Base-by-base conservation (phyloP, 1,140 invertebrate genomes). In the Thrips palmi region DNA sequence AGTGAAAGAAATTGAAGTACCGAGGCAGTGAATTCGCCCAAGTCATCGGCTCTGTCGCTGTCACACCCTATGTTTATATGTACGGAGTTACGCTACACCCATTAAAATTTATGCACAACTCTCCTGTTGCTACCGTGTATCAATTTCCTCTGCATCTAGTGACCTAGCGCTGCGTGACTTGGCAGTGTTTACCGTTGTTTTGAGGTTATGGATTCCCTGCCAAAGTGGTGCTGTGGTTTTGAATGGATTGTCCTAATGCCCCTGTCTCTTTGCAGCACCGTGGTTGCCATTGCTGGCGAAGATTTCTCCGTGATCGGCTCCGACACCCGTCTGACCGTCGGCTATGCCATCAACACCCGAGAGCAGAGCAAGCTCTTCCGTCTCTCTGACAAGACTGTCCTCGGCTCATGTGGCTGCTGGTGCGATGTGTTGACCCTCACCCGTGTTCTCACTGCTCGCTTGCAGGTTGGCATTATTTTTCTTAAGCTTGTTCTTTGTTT, bases 401-500 rank as follows among this genome's bases (percentile, higher is more conserved):
- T 98, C 25, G 91, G 83, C 2, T 77, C 71, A 39, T 74, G 81
- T 38, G 94, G 94, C 23, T 97, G 94, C 59, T 96, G 96, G 86
- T 93, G 91, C 49, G 94, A 99, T 64, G 82, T 84, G n/a, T 62
- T 97, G 2, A 89, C 91, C 15, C 63, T 98, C 4, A 88, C 83
- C 4, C 71, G 85, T 46, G 63, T 92, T 38, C 55, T 98, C 20
- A 62, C 78, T 45, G 81, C 88, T 42, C 70, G 87, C 42, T 75
- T 96, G 69, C 77, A 78, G 67, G 75, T 80, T 53, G 52, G 37
- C 40, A 40, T 24, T 43, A 20, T 10, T 44, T 25, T 1, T 37
- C n/a, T 36, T n/a, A n/a, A n/a, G n/a, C n/a, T n/a, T n/a, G n/a
- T n/a, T n/a, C n/a, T n/a, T n/a, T n/a, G n/a, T n/a, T n/a, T n/a